Conservation (phyloP, 2,888 invertebrate species). For the Eulithis testata region DNA sequence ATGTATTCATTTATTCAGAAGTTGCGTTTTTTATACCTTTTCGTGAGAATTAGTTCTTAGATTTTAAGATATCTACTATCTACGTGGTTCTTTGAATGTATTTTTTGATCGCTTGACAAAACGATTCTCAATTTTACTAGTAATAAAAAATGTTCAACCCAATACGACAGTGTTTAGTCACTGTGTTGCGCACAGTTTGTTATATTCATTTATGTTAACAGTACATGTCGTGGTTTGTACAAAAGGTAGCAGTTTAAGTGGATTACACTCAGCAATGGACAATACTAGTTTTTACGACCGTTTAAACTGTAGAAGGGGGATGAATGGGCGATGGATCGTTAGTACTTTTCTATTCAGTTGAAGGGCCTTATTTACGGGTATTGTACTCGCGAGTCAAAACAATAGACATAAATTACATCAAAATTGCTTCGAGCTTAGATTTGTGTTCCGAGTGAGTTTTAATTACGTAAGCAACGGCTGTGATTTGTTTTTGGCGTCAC, state of each 20-base stretch:
- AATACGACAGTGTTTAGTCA: not conserved
- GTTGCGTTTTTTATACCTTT: too few species aligned
- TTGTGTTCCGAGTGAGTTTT: conserved; percentile 37
- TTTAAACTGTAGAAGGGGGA: conserved; percentile 57
- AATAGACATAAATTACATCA: conserved; percentile 44
- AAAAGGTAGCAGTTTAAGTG: conserved; percentile 60
- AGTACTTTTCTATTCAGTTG: conserved; percentile 57
- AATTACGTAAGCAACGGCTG: conserved; percentile 30
- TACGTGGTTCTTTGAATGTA: too few species aligned
- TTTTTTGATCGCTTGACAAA: too few species aligned
- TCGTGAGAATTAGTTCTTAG: too few species aligned
- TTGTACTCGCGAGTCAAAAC: conserved; percentile 51
- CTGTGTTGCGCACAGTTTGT: conserved; percentile 42
- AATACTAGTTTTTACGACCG: conserved; percentile 68
- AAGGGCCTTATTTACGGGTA: conserved; percentile 59
- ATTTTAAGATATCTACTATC: too few species aligned
- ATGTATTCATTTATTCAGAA: too few species aligned
- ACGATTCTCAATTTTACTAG: too few species aligned
- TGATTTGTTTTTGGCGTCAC: conserved; percentile 30
- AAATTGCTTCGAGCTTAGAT: conserved; percentile 42
- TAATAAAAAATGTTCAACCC: not conserved
- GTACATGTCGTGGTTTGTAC: conserved; percentile 54
- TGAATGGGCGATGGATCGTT: conserved; percentile 61
- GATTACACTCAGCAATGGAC: conserved; percentile 66
- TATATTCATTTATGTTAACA: conserved; percentile 46